Evolutionary conservation across 2,797 vertebrate species (phyloP).

Genomic region (Otolemur crassicaudatus): DNA sequence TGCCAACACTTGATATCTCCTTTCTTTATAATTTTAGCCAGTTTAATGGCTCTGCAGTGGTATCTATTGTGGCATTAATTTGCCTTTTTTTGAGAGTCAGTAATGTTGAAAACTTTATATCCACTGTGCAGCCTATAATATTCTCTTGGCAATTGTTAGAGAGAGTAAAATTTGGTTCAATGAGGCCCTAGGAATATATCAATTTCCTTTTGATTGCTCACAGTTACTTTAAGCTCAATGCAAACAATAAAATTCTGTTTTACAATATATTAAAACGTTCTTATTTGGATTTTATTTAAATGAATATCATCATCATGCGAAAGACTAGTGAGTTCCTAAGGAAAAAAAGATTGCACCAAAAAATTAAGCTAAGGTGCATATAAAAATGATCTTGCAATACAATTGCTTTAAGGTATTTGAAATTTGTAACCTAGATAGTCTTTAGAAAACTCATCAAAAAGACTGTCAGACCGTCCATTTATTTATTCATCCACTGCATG

Average conservation of each 20-base stretch:
- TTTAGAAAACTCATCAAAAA: neutral
- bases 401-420: neutral
- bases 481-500: neutral
- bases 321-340: neutral
- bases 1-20: neutral
- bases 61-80: neutral
- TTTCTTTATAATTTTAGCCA: neutral
- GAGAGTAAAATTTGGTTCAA: neutral
- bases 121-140: neutral
- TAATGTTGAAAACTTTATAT: neutral
- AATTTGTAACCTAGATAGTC: neutral
- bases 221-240: neutral
- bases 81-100: neutral
- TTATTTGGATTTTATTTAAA: neutral
- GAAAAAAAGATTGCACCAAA: neutral
- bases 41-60: neutral
- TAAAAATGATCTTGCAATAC: neutral
- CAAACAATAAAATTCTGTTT: neutral
- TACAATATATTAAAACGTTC: neutral
- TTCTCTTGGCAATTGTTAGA: neutral
- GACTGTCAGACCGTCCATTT: fast-evolving
- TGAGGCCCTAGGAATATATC: neutral
- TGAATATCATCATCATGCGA: neutral
- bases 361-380: neutral
- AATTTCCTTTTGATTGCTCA: neutral